A percentile compares a stretch with the other conserved stretches of the same genome.
phyloP scores from a whole-genome alignment of 2,888 invertebrate species.

The Oscheius sp. region DNA sequence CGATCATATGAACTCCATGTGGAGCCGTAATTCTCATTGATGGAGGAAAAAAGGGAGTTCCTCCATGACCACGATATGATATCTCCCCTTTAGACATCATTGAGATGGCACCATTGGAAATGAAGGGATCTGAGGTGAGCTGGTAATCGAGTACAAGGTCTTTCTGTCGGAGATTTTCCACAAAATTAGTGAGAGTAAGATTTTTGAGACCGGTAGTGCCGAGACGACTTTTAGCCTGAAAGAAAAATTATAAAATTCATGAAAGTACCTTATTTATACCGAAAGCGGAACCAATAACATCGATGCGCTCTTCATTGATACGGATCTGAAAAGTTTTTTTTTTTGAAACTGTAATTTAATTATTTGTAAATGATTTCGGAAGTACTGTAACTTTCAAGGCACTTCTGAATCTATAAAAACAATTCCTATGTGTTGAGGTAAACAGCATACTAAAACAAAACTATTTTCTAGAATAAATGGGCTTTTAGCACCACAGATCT shows the following conservation, averaged over 20 bases:
- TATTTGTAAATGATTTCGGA: too few relatives aligned
- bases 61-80: conserved; percentile 64
- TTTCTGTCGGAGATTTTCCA: conserved; percentile 54
- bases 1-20: conserved; percentile 69
- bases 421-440: too few relatives aligned
- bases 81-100: conserved; percentile 69
- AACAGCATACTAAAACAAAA: too few relatives aligned
- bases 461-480: too few relatives aligned
- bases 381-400: too few relatives aligned
- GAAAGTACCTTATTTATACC: conserved; percentile 26
- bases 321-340: too few relatives aligned
- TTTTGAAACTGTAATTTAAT: too few relatives aligned
- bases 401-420: too few relatives aligned
- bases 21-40: conserved; percentile 64
- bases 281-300: conserved; percentile 64
- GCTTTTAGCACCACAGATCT: too few relatives aligned
- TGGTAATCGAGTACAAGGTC: conserved; percentile 67
- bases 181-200: conserved; percentile 62
- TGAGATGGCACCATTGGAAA: conserved; percentile 63
- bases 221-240: conserved; percentile 26
- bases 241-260: background rate
- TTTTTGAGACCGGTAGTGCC: conserved; percentile 45
- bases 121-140: conserved; percentile 62
- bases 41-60: conserved; percentile 68
- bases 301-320: conserved; percentile 67